Base-by-base conservation (phyloP, 2,797 vertebrate species). In the Megalops cyprinoides region DNA sequence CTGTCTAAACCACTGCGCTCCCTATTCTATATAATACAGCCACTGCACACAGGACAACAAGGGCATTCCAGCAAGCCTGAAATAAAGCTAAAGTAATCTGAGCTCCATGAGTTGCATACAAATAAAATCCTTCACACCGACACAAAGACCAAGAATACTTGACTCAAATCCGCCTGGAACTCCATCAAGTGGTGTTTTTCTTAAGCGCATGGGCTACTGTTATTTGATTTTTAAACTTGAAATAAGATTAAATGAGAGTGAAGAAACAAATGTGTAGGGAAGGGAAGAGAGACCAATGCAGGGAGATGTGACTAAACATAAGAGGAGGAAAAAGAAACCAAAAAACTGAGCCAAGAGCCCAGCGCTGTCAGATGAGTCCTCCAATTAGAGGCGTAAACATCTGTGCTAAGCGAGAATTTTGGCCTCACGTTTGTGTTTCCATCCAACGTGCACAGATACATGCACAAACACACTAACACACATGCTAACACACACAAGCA, bases 381-480 rank as follows among this genome's bases (percentile, higher is more conserved):
- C 48, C n/a, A 44, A 62, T 62, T 15, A 15, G 4, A 46, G 58
- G 34, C 76, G 10, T 10, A 56, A 14, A 44, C 3, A 51, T 56
- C 58, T 71, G 48, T 39, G 42, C 7, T 42, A 49, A 73, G 34
- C 37, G 51, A 46, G 8, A 56, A 56, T 46, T 28, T 78, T 31
- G 37, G 76, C 37, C n/a, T 46, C 49, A 62, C 82, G 86, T 82
- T 88, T 85, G 86, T 90, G 83, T 87, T 89, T 85, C 79, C 81
- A 85, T 87, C 81, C 81, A 79, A 81, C 84, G 85, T 48, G 53
- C 39, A 25, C 56, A 34, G 31, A 37, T 60, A 34, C 44, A 69
- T 14, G 51, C 20, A 58, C 76, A 34, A 31, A n/a, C 53, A 60
- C 12, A 74, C 51, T 73, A 8, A 0, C n/a, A 39, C 62, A 60